Evolutionary conservation across 2,113 vertebrate genomes (phyloP).

Genomic region (Delphinapterus leucas): DNA sequence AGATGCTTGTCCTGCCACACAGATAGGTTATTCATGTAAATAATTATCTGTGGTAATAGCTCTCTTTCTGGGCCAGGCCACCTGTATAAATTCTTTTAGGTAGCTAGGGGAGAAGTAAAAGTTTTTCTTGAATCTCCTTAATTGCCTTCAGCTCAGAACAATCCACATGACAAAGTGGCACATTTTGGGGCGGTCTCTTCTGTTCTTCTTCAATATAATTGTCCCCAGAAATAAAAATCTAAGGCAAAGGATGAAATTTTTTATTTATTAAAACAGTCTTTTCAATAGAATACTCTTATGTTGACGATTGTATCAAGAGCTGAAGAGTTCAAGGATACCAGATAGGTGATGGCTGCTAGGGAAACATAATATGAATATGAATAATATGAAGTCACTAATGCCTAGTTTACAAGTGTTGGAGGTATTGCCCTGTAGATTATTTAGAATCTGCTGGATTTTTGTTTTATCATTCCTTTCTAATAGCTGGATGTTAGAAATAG

Average conservation of each 20-base stretch:
- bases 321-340: neutral
- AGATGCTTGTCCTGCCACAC: neutral
- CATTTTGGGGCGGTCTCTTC: neutral
- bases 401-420: neutral
- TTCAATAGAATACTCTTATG: neutral
- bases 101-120: neutral
- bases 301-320: neutral
- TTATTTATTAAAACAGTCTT: neutral
- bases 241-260: neutral
- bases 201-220: neutral
- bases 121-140: neutral
- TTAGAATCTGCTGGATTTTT: neutral
- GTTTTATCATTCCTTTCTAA: neutral
- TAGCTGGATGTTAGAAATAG: neutral
- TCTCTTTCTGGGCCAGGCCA: neutral
- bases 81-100: neutral
- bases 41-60: neutral
- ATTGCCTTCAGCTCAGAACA: neutral
- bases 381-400: neutral
- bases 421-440: neutral
- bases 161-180: neutral
- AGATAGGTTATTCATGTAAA: neutral
- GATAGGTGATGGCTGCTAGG: neutral
- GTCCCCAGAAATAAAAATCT: neutral
- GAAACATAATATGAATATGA: neutral